Evolutionary conservation across 2,888 invertebrate species (phyloP).

Genomic region (Metopia argyrocephala): DNA sequence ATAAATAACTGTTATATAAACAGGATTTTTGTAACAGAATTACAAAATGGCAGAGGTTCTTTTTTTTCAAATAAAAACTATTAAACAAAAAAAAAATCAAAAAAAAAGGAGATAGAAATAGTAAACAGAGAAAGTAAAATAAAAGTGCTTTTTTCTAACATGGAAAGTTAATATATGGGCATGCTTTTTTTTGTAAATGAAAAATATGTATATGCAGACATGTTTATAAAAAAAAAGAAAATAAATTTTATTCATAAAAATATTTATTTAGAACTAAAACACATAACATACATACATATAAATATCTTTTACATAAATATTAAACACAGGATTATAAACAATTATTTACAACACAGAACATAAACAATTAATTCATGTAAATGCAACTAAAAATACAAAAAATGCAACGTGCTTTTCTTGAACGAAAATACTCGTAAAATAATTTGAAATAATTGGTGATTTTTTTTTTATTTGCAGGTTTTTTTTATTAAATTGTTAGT

Average conservation of each 20-base stretch:
- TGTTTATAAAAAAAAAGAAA: constrained; percentile 11
- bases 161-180: constrained; percentile 25
- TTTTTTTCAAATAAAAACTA: constrained; percentile 44
- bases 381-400: background rate
- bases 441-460: constrained; percentile 63
- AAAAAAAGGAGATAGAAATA: constrained; percentile 31
- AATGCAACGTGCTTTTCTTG: constrained; percentile 47
- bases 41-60: constrained; percentile 70
- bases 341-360: constrained; percentile 24
- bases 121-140: constrained; percentile 26
- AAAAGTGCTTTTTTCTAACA: constrained; percentile 17
- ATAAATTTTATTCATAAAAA: constrained; percentile 12
- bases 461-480: constrained; percentile 47
- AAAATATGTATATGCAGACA: constrained; percentile 19
- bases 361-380: no score
- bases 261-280: constrained; percentile 14
- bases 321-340: constrained; percentile 6
- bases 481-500: constrained; percentile 46
- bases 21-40: constrained; percentile 16
- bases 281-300: constrained; percentile 21
- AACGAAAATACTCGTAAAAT: constrained; percentile 30
- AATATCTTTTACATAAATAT: constrained; percentile 8
- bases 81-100: constrained; percentile 53
- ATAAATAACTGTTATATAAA: constrained; percentile 18
- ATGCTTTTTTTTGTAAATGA: background rate